phyloP scores from a whole-genome alignment of 2,888 invertebrate genomes.

The Sepioteuthis lessoniana region DNA sequence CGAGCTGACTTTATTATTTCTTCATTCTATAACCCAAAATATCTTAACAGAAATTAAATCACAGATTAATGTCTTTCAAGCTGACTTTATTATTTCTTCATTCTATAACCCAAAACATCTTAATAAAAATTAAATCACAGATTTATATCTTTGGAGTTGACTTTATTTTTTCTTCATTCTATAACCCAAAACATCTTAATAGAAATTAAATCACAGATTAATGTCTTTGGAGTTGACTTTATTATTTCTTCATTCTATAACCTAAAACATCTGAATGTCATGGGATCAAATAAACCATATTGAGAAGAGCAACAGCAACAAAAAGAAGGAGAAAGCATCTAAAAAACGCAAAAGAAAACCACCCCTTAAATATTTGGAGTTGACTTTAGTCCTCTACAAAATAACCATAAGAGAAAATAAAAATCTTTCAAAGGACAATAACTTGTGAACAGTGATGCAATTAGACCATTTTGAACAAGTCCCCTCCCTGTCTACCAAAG shows the following conservation, averaged over 20 bases:
- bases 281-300: neutral
- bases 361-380: neutral
- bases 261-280: neutral
- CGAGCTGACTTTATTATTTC: no score
- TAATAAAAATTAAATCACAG: no score
- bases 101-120: no score
- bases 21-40: no score
- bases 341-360: neutral
- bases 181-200: no score
- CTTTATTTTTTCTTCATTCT: no score
- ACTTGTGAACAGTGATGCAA: neutral
- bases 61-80: no score
- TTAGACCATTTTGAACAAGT: neutral
- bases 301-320: neutral
- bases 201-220: neutral
- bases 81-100: no score
- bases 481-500: neutral
- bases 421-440: neutral
- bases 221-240: neutral
- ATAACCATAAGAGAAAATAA: neutral
- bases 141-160: no score
- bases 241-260: neutral
- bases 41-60: no score
- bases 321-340: neutral
- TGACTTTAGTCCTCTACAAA: neutral